Base-by-base conservation (phyloP, 1,140 invertebrate species). In the Copidosoma floridanum region DNA sequence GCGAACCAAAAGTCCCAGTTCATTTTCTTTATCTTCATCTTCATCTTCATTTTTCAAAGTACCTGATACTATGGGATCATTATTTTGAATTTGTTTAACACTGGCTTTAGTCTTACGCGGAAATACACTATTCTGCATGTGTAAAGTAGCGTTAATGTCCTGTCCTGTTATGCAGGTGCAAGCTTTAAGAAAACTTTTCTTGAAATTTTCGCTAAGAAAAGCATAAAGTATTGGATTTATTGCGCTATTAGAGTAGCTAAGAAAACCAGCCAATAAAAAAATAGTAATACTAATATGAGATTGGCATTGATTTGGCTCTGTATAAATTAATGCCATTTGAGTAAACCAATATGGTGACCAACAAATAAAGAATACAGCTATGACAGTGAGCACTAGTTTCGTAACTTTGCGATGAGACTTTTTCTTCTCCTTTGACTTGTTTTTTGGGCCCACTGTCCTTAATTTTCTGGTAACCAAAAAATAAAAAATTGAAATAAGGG, bases 161-260 rank as follows among this genome's bases (percentile, higher is more conserved):
- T 90, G 90, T 1, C 89, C 86, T 0, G 89, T 87, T 0, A 90
- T 89, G 68, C 91, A 94, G 0, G 89, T 91, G 76, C 90, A 93
- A 11, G 91, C 95, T 74, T 97, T 97, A 58, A 94, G 80, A 71
- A 96, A 97, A 70, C 92, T 94, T 79, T 96, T 96, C 75, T 95
- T 95, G 75, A 97, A 97, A 70, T 96, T 96, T 66, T 96, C 94
- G 65, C 90, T 93, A 0, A 96, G 82, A 68, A 96, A 96, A 2
- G 96, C 95, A 76, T 98, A 98, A 0, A 99, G 84, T 52, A 98
- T 94, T 5, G 96, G 97, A 81, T 99, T 99, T 80, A 99, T 91
- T 1, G 95, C 96, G 5, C 94, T 97, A 75, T 99, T 99, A 55
- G 93, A 94, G 78, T 99, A 99, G 53, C 92, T 93, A 46, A 99